Evolutionary conservation across 2,888 invertebrate species (phyloP).

Genomic region (Nymphalis c-album): DNA sequence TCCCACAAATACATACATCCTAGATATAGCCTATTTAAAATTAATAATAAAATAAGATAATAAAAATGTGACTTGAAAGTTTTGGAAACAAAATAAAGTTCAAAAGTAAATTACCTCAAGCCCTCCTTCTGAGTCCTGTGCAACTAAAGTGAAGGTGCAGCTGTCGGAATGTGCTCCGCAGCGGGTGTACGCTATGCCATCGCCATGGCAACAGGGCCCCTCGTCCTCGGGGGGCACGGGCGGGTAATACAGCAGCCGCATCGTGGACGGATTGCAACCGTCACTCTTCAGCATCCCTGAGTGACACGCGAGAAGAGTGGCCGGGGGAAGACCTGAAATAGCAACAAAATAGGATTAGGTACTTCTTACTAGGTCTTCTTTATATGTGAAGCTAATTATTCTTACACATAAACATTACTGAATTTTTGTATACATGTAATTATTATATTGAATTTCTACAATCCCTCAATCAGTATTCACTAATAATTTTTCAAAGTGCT

Average conservation of each 20-base stretch:
- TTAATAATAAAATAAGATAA: too few species aligned
- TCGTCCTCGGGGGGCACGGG: constrained; percentile 83
- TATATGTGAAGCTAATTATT: too few species aligned
- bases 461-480: too few species aligned
- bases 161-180: constrained; percentile 88
- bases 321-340: constrained; percentile 80
- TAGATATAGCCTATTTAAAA: too few species aligned
- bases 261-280: constrained; percentile 84
- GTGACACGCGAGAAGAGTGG: constrained; percentile 84
- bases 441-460: too few species aligned
- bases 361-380: too few species aligned
- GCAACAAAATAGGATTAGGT: not conserved
- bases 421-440: too few species aligned
- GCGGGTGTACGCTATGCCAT: constrained; percentile 75
- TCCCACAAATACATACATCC: too few species aligned
- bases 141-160: constrained; percentile 87
- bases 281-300: constrained; percentile 84
- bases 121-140: constrained; percentile 89
- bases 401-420: too few species aligned
- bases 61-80: not conserved
- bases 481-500: too few species aligned
- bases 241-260: constrained; percentile 88
- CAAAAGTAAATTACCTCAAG: constrained; percentile 76
- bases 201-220: constrained; percentile 66
- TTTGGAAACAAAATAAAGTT: not conserved